These are phyloP conservation scores for Onychomys leucogaster DNA, from an alignment of 2,797 vertebrate genomes.

Conservation along the genomic window DNA sequence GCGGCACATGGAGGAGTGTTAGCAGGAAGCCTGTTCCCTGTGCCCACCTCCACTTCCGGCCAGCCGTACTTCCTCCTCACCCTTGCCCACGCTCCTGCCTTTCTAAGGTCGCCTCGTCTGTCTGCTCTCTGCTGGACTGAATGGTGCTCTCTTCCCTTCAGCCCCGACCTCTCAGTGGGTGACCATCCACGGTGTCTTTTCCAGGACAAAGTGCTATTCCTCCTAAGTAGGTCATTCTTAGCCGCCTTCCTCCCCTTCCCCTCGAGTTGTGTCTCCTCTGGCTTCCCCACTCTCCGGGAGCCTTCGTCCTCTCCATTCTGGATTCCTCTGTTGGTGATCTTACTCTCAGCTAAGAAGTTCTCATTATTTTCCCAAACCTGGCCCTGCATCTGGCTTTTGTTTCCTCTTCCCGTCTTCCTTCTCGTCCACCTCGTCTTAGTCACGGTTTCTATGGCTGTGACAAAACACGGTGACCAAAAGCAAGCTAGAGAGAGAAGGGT, in stretches of 20 bases:
- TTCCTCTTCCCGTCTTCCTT: too few species aligned
- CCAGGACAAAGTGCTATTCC: background rate
- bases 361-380: background rate
- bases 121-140: background rate
- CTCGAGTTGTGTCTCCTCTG: background rate
- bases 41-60: background rate
- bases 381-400: background rate
- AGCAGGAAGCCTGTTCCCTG: background rate
- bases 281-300: background rate
- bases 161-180: background rate
- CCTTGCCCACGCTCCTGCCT: background rate
- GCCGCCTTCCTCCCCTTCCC: background rate
- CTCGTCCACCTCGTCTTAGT: background rate
- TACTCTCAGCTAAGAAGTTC: background rate
- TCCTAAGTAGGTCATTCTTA: background rate
- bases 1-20: background rate
- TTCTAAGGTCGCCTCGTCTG: background rate
- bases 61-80: background rate
- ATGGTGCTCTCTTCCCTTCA: background rate
- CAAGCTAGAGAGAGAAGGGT: background rate
- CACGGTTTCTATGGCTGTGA: background rate
- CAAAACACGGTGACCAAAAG: background rate
- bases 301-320: background rate
- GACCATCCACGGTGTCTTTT: background rate
- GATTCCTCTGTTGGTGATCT: background rate